These are phyloP conservation scores for Halyomorpha halys DNA, from an alignment of 1,140 invertebrate genomes.

Conservation along the genomic window DNA sequence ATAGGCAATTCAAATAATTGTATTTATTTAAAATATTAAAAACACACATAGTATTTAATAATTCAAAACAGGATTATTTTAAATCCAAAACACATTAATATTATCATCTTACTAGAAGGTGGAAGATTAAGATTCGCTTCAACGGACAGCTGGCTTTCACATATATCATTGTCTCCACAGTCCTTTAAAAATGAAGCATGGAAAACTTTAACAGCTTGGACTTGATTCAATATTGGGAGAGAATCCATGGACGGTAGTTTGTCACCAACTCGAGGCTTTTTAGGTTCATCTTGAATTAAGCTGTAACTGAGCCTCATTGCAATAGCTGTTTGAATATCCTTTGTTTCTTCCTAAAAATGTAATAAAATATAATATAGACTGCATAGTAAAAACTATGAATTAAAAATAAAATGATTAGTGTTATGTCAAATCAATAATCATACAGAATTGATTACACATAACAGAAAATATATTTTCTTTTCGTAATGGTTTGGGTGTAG, in stretches of 20 bases:
- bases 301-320: slow-evolving; percentile 76
- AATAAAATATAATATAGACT: too few species aligned
- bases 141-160: slow-evolving; percentile 72
- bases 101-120: slow-evolving; percentile 28
- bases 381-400: too few species aligned
- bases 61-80: too few species aligned
- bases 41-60: too few species aligned
- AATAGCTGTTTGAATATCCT: slow-evolving; percentile 75
- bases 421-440: too few species aligned
- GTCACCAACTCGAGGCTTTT: slow-evolving; percentile 42
- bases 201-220: slow-evolving; percentile 68
- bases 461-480: too few species aligned
- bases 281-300: slow-evolving; percentile 57
- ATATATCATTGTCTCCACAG: slow-evolving; percentile 81
- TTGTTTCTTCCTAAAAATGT: slow-evolving; percentile 52
- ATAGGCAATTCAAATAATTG: too few species aligned
- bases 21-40: too few species aligned
- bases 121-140: slow-evolving; percentile 52
- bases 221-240: slow-evolving; percentile 81
- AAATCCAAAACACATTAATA: background rate
- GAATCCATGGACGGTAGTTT: slow-evolving; percentile 59
- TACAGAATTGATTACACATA: too few species aligned
- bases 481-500: too few species aligned
- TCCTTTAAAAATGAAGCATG: slow-evolving; percentile 84
- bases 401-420: too few species aligned